phyloP scores from a whole-genome alignment of 2,797 vertebrate species.

The Ibycter americanus region DNA sequence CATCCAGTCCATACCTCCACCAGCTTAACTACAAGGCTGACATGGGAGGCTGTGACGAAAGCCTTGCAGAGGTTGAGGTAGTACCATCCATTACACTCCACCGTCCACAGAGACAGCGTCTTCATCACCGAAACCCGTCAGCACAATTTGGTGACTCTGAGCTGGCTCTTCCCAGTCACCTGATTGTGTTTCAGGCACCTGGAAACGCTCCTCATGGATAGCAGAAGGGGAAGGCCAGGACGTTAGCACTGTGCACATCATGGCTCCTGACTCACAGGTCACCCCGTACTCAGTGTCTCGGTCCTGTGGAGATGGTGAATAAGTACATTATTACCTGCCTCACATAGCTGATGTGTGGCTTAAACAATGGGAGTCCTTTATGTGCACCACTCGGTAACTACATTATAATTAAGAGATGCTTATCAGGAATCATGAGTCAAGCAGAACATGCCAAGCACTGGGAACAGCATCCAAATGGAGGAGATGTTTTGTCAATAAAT shows the following conservation, averaged over 20 bases:
- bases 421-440: conserved; percentile 42
- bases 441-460: not conserved
- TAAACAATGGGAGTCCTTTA: not conserved
- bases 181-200: not conserved
- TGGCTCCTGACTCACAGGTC: not conserved
- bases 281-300: not conserved
- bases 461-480: conserved; percentile 20
- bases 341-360: not conserved
- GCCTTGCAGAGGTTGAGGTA: not conserved
- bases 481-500: conserved; percentile 43
- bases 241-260: not conserved
- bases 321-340: conserved; percentile 5
- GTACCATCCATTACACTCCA: rapidly evolving
- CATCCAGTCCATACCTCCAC: not conserved
- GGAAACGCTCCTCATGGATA: not conserved
- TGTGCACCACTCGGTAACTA: not conserved
- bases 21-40: not conserved
- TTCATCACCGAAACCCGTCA: not conserved
- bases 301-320: not conserved
- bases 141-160: not conserved
- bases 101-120: not conserved
- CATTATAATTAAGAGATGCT: conserved; percentile 37
- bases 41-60: not conserved
- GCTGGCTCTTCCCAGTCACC: not conserved
- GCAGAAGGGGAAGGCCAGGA: not conserved